Base-by-base conservation (phyloP, 2,797 vertebrate genomes). In the Pteropus rufus region DNA sequence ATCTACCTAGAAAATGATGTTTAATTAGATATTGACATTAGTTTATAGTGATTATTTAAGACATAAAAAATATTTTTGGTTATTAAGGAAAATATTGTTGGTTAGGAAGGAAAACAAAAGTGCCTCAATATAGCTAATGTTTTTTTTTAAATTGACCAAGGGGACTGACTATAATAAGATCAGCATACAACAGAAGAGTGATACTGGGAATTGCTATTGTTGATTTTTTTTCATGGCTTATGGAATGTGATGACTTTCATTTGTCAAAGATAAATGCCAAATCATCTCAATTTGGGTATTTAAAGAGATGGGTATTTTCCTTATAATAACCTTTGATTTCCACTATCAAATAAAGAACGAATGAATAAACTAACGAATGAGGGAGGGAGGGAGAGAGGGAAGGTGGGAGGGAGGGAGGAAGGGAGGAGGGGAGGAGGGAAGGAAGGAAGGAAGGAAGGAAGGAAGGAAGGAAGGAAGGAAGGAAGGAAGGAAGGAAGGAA, bases 241-340 rank as follows among this genome's bases (percentile, higher is more conserved):
- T 16, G 60, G 88, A 97, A 90, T 31, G 62, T 29, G 36, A 81
- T 21, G 5, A 75, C 85, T 97, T 97, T 44, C 91, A 89, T 7
- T n/a, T 86, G 52, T 73, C 96, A 95, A 58, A 95, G 69, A 82
- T 39, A 95, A 97, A 95, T 49, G 80, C 81, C 77, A 92, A 97
- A 97, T 91, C 79, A 89, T 70, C 88, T 73, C 54, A 56, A 69
- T 69, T 44, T 44, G 23, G 9, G 31, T 70, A 70, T 24, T 58
- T 81, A 96, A 16, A 56, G 8, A 95, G 84, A 97, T 89, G 44
- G 44, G 26, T 79, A 36, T 60, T 95, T 94, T 97, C 96, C 96
- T 95, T 36, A 93, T 0, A 0, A 44, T 77, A 98, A 97, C 91
- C 93, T 87, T 95, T 90, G 14, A 52, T 96, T 96, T 94, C 91